Base-by-base conservation (phyloP, 2,797 vertebrate genomes). In the Lerista edwardsae region DNA sequence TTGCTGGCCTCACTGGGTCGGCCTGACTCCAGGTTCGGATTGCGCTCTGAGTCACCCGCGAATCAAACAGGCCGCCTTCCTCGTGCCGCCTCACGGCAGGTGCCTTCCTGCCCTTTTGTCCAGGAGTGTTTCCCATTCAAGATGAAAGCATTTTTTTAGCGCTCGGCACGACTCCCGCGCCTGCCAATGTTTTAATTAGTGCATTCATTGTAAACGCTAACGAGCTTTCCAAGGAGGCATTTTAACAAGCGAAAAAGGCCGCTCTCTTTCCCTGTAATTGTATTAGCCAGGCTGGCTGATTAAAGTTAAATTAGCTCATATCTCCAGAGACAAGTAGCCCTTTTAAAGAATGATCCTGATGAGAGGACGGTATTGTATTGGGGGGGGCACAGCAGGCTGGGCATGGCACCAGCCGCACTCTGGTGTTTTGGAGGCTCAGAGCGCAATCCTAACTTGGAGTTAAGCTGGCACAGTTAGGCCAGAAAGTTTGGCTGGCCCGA, bases 171-270 rank as follows among this genome's bases (percentile, higher is more conserved):
- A 90, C 51, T 51, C 87, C 41, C 51, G 36, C 62, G 78, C 69
- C 41, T 82, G 89, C 71, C 86, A 85, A 89, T 83, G 73, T 92
- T 93, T 93, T 92, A 92, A 93, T 94, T 91, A 92, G 90, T 75
- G 79, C 85, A 85, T 87, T 89, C 71, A 86, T 89, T 72, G 75
- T 87, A 71, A 51, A 67, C 89, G 57, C 59, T 79, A 91, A 79
- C 39, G 79, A 91, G 84, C 47, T 91, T 90, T 88, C 84, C 87
- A 90, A 88, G 87, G 67, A 91, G 61, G 61, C 12, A 17, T 86
- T 84, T 55, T 82, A 82, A 62, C 39, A 73, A 64, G 23, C 39
- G 86, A 74, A 75, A 2, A 62, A 82, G 10, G 41, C 0, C 86
- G 85, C 83, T 86, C 84, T 80, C 61, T 72, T 89, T 55, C 67